Evolutionary conservation across 2,888 invertebrate species (phyloP), one percentile per base, ranked within the genome.

Genomic region (Corythucha ciliata): DNA sequence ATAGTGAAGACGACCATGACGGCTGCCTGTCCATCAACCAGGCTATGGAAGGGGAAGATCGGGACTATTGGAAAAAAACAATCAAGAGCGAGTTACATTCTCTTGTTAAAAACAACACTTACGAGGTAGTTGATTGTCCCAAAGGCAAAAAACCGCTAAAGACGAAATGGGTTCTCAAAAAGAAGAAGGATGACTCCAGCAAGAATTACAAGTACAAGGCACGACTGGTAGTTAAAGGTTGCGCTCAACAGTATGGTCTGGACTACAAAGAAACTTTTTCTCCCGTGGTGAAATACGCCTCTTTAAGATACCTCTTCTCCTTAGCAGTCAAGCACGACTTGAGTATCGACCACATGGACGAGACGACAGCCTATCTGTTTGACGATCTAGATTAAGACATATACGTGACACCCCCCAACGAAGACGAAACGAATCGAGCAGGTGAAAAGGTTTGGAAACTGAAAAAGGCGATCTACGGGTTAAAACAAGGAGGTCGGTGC

Each of bases 91-190:
- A 63, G 52, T 55, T 61, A 14, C 22, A 57, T 12, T 58, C 59
- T 0, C 42, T 62, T 7, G 26, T 8, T 3, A 39, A 55, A 10
- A 61, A 62, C 45, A 8, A 58, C 3, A 61, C 60, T 0, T 63
- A 62, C 61, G 55, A 58, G 26, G 22, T 45, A 32, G 12, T 62
- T 3, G 52, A 36, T 8, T 54, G 48, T 7, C 51, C 44, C 10
- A 5, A 14, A 22, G 42, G 27, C 14, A 45, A 39, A 25, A 44
- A 27, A 32, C 27, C 58, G 1, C 53, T 62, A 8, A 57, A 56
- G 1, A 59, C 58, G 18, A 63, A 60, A 29, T 64, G 62, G 63
- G 59, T 62, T 0, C 62, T 60, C 34, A 61, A 59, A 48, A 40
- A 56, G 3, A 60, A 57, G 36, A 47, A 21, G 16, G 14, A 55